These are phyloP conservation scores for Avahi laniger DNA, from an alignment of 2,797 vertebrate species.

Conservation along the genomic window DNA sequence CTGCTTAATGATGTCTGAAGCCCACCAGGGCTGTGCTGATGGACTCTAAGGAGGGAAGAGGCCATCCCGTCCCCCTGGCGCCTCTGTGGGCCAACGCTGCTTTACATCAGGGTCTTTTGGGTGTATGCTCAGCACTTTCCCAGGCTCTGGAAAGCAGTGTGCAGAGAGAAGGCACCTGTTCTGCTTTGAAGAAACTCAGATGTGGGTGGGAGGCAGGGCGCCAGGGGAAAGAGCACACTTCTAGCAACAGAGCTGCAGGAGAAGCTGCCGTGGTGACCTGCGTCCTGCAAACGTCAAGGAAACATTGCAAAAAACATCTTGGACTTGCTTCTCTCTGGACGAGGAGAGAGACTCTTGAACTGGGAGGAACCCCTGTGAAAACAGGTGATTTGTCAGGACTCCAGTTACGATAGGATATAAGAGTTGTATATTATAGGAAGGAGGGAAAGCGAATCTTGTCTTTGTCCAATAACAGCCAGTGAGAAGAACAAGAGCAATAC, in stretches of 20 bases:
- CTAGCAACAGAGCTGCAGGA: no score
- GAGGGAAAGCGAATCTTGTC: background rate
- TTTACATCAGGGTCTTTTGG: background rate
- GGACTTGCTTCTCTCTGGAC: background rate
- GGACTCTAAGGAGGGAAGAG: background rate
- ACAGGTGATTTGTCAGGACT: background rate
- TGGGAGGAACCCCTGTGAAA: background rate
- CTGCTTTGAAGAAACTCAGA: background rate
- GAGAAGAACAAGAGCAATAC: background rate
- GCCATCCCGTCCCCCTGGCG: no score
- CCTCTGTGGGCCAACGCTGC: accelerated
- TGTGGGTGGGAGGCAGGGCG: background rate
- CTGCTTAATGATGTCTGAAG: background rate
- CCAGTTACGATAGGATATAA: background rate
- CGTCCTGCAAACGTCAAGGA: background rate
- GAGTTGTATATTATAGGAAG: background rate
- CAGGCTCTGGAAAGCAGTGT: background rate
- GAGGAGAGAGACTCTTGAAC: background rate
- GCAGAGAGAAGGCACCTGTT: background rate
- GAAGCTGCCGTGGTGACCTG: accelerated
- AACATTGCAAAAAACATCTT: background rate
- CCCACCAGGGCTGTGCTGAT: background rate
- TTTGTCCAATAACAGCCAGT: no score
- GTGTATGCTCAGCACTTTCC: background rate
- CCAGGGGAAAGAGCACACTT: background rate